phyloP scores from a whole-genome alignment of 1,140 invertebrate genomes.

The Philotrypesis tridentata region DNA sequence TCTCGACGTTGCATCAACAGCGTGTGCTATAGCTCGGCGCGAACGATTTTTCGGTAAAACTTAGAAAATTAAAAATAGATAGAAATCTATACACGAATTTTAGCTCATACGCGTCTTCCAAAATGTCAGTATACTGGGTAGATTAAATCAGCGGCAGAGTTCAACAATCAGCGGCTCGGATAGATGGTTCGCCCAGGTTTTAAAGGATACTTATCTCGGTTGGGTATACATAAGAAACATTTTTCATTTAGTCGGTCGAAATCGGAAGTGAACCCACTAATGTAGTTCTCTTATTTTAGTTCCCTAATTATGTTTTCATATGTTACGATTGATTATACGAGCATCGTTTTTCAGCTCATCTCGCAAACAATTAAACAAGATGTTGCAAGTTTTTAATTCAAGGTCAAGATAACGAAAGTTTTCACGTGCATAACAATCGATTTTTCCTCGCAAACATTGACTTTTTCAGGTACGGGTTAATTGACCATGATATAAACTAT shows the following conservation, averaged over 20 bases:
- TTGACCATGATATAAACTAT: constrained; percentile 30
- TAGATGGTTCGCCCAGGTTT: neutral
- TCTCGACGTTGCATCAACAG: neutral
- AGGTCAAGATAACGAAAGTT: constrained; percentile 22
- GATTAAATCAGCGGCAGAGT: neutral
- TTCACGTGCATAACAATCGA: constrained; percentile 20
- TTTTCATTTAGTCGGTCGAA: neutral
- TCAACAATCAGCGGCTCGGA: neutral
- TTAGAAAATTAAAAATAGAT: too few species aligned
- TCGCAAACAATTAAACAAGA: neutral
- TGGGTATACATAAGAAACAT: neutral
- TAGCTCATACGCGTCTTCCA: neutral
- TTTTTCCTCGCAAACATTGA: constrained; percentile 28
- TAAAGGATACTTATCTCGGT: neutral
- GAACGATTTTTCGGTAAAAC: too few species aligned
- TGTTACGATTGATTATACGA: neutral
- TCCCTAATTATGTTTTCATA: neutral
- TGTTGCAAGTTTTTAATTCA: neutral
- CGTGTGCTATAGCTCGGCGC: too few species aligned
- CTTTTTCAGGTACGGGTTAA: constrained; percentile 17
- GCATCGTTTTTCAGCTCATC: neutral
- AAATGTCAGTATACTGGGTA: neutral
- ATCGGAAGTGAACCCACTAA: neutral
- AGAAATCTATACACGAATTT: neutral
- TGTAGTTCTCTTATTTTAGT: neutral